phyloP scores from a whole-genome alignment of 2,888 invertebrate species.

The Caenorhabditis drosophilae region DNA sequence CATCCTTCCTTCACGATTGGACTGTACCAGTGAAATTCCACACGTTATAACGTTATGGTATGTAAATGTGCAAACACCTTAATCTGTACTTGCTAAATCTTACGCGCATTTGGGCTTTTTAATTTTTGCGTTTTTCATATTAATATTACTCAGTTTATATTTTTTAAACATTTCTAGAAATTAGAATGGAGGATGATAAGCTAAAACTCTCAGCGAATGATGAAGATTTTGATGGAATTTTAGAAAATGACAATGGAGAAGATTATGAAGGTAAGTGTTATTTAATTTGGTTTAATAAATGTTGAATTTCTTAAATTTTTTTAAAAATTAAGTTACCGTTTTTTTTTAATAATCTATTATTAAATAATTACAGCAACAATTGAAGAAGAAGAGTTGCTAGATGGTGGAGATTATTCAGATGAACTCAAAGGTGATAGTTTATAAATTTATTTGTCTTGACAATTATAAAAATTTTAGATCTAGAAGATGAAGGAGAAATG shows the following conservation, averaged over 20 bases:
- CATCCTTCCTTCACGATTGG: no score
- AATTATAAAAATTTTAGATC: constrained; percentile 18
- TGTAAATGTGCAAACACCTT: constrained; percentile 10
- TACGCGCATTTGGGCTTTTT: constrained; percentile 21
- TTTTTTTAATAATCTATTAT: background rate
- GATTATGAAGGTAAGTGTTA: constrained; percentile 60
- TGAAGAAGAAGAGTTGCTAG: constrained; percentile 61
- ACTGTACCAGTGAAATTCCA: no score
- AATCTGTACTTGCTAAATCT: background rate
- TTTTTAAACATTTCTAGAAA: background rate
- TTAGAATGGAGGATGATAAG: no score
- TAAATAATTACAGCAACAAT: constrained; percentile 64
- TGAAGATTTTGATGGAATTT: constrained; percentile 40
- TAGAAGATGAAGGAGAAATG: constrained; percentile 63
- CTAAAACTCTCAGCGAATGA: no score
- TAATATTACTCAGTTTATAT: no score
- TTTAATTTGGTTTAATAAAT: background rate
- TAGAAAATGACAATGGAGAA: constrained; percentile 50
- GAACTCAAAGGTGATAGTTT: constrained; percentile 50
- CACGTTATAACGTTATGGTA: no score
- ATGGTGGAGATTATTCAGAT: constrained; percentile 53
- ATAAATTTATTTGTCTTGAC: background rate
- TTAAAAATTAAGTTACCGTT: background rate
- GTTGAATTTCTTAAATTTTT: background rate
- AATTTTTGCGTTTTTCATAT: no score